Evolutionary conservation across 2,113 vertebrate species (phyloP).

Genomic region (Morone saxatilis): DNA sequence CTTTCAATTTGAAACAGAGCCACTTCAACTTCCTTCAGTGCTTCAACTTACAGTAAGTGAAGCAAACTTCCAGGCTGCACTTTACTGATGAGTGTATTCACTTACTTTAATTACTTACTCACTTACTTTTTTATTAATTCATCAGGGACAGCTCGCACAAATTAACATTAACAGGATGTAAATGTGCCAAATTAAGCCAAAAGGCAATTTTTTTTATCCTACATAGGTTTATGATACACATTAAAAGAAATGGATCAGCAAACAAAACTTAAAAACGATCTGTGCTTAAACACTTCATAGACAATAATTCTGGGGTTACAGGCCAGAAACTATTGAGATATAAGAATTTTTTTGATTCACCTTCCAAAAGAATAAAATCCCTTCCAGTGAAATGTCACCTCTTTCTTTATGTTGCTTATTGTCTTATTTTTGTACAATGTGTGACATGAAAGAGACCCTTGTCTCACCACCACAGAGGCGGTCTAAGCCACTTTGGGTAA

Average conservation of each 20-base stretch:
- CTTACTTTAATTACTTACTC: not conserved
- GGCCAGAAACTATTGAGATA: not conserved
- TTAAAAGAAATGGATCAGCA: too few species aligned
- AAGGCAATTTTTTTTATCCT: not conserved
- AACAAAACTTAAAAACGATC: too few species aligned
- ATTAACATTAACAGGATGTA: too few species aligned
- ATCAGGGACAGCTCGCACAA: not conserved
- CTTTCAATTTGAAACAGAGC: not conserved
- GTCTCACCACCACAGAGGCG: conserved; percentile 18
- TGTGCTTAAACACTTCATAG: too few species aligned
- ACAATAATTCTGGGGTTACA: not conserved
- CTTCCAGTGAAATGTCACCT: conserved; percentile 11
- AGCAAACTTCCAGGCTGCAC: too few species aligned
- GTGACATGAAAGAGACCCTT: conserved; percentile 3
- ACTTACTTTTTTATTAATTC: not conserved
- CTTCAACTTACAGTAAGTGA: not conserved
- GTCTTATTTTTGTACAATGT: conserved; percentile 2
- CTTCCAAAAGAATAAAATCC: conserved; percentile 30
- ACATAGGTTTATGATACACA: too few species aligned
- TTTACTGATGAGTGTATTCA: not conserved
- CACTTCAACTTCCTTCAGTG: not conserved
- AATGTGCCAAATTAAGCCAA: not conserved
- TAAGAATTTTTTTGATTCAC: not conserved
- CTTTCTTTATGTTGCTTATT: not conserved
- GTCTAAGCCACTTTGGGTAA: conserved; percentile 27